A percentile compares a stretch with the other conserved stretches of the same genome.
Evolutionary conservation across 2,888 invertebrate species (phyloP).

Genomic region (Gastracanthus pulcherrimus): DNA sequence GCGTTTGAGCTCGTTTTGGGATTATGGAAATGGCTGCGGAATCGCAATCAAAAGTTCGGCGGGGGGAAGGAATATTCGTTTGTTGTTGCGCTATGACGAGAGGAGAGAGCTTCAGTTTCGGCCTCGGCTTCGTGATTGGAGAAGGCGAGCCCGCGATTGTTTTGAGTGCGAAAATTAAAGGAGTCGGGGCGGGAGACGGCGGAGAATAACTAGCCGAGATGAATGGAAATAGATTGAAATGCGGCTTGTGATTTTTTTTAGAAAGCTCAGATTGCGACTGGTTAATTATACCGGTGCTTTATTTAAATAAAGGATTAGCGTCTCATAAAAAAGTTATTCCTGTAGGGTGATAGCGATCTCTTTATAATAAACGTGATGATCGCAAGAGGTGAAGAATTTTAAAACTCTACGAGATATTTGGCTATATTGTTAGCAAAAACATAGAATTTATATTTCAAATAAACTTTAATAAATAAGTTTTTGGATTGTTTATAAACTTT

Average conservation of each 20-base stretch:
- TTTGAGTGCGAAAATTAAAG: constrained; percentile 15
- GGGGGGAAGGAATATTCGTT: constrained; percentile 27
- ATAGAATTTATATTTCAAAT: too few species aligned
- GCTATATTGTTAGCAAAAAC: too few species aligned
- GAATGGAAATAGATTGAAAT: constrained; percentile 1
- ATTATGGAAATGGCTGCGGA: constrained; percentile 53
- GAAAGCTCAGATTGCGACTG: neutral
- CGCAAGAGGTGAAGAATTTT: too few species aligned
- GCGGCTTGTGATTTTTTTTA: neutral
- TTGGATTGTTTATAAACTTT: too few species aligned
- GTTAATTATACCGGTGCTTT: neutral
- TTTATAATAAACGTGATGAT: too few species aligned
- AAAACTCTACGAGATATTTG: too few species aligned
- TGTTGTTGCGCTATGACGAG: constrained; percentile 40
- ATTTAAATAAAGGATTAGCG: too few species aligned
- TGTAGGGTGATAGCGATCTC: too few species aligned
- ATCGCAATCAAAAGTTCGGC: constrained; percentile 54
- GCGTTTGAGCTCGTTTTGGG: constrained; percentile 49
- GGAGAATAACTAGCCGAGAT: neutral
- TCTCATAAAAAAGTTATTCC: too few species aligned
- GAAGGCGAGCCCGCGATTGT: constrained; percentile 11
- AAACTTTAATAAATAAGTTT: too few species aligned
- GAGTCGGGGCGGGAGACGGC: neutral
- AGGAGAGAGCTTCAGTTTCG: neutral
- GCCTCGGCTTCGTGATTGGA: neutral